Base-by-base conservation (phyloP, 2,113 vertebrate species). In the Trochalopteron elliotii region DNA sequence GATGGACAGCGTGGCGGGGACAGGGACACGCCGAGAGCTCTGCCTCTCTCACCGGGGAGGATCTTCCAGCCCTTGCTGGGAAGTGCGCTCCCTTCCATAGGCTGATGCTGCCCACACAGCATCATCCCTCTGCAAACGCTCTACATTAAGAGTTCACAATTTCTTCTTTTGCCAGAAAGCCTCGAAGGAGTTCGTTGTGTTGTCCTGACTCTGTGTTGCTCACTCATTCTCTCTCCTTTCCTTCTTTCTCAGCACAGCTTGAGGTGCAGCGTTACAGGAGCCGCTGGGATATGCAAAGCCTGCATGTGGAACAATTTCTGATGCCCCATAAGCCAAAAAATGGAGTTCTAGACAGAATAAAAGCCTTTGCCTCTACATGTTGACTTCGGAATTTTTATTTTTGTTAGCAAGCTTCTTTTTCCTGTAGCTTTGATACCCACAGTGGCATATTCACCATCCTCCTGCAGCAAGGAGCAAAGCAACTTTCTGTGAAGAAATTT, bases 331-430 rank as follows among this genome's bases (percentile, higher is more conserved):
- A 90, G 27, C 50, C 33, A 71, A 78, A 90, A 82, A 28, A 4
- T 0, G 3, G 53, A 74, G 52, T 45, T 86, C n/a, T 64, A 78
- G 44, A 18, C 0, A 5, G 37, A 97, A 96, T 97, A 96, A 97
- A 97, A 87, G 33, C 57, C 61, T 89, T 83, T 10, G 8, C 28
- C 53, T 89, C 37, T 44, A 49, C 15, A 5, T 8, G 9, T 50
- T 67, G 49, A 33, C 50, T 89, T 75, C 21, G 60, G 23, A 18
- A 31, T 60, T 88, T 84, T 80, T 7, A 23, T 56, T 80, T 89
- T 50, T 78, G 20, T 33, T 55, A 39, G 18, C 20, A 74, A 81
- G 30, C 35, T 70, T 47, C 31, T 50, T 87, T 68, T 65, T 42
- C 50, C 67, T 35, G 23, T 37, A 77, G 22, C 59, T 91, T 52